Evolutionary conservation across 2,113 vertebrate species (phyloP).

Genomic region (Redunca redunca): DNA sequence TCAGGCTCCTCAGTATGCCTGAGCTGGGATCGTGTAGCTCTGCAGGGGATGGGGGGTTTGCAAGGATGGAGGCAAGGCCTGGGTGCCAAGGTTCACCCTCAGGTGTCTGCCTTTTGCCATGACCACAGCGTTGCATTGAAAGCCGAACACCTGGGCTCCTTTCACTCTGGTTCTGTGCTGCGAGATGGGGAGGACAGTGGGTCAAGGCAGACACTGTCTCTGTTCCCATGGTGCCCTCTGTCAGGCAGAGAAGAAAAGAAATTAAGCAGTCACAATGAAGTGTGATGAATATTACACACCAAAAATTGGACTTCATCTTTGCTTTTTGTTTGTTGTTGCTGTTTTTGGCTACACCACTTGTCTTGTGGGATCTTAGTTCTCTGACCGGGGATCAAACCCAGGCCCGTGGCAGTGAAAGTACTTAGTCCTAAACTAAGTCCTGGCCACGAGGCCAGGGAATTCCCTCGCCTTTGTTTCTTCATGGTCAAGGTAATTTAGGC

Average conservation of each 20-base stretch:
- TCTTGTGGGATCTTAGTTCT: not conserved
- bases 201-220: not conserved
- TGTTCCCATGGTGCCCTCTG: not conserved
- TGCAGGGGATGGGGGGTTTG: not conserved
- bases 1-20: not conserved
- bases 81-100: not conserved
- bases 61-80: not conserved
- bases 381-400: not conserved
- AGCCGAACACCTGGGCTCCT: not conserved
- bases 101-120: not conserved
- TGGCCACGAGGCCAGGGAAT: not conserved
- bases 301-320: not conserved
- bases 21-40: not conserved
- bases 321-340: not conserved
- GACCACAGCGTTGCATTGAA: not conserved
- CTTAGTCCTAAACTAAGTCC: not conserved
- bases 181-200: not conserved
- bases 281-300: not conserved
- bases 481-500: not conserved
- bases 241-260: not conserved
- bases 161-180: not conserved
- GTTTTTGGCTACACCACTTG: not conserved
- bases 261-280: not conserved
- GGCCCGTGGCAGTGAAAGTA: not conserved
- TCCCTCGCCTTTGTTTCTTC: not conserved